These are phyloP conservation scores for Pseudotriccus pelzelni DNA, from an alignment of 2,797 vertebrate genomes.

Conservation along the genomic window DNA sequence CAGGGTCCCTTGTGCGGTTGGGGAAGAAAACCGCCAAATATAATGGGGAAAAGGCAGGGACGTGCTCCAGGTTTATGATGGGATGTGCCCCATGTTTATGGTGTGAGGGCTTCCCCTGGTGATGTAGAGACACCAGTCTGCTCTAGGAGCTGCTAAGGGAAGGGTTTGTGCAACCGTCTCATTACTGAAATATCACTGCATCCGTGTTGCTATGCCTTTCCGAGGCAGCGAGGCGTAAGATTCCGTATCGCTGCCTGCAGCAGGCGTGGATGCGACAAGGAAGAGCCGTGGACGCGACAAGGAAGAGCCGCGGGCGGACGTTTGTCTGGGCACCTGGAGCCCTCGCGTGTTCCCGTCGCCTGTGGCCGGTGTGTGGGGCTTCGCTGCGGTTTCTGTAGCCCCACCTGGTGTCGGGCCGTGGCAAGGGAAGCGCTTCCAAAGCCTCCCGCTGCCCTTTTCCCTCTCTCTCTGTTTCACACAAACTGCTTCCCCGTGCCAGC, in stretches of 20 bases:
- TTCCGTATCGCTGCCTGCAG: rapidly evolving
- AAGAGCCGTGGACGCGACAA: rapidly evolving
- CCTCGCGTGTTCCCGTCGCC: rapidly evolving
- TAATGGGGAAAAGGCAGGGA: background rate
- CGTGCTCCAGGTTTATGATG: rapidly evolving
- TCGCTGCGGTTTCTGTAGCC: rapidly evolving
- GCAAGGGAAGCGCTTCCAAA: background rate
- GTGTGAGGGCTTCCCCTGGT: background rate
- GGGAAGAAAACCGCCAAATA: background rate
- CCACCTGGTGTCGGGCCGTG: background rate
- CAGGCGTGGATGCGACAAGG: background rate
- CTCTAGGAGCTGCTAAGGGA: background rate
- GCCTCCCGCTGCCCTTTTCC: too few species aligned
- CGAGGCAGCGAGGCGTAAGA: background rate
- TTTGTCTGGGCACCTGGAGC: background rate
- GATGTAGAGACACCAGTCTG: background rate
- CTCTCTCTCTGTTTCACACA: background rate
- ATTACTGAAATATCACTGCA: background rate
- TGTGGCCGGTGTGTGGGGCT: rapidly evolving
- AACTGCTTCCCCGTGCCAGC: background rate
- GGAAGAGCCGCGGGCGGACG: rapidly evolving
- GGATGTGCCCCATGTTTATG: too few species aligned
- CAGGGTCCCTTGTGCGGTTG: rapidly evolving
- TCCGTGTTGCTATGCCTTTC: rapidly evolving
- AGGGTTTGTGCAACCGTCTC: background rate